Evolutionary conservation across 2,113 vertebrate species (phyloP).

Genomic region (Stegostoma tigrinum): DNA sequence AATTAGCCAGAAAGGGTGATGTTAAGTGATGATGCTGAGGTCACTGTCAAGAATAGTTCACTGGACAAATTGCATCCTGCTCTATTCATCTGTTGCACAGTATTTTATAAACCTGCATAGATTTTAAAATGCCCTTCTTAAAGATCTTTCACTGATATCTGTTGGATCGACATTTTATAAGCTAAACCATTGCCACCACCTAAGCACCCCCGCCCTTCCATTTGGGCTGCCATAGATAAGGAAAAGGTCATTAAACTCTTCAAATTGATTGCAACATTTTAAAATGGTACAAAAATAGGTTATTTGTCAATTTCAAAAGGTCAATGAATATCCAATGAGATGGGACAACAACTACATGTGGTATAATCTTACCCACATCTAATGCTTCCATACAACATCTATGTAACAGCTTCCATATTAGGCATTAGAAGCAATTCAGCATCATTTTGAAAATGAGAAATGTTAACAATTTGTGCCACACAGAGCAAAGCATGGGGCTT

Average conservation of each 20-base stretch:
- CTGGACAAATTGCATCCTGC: neutral
- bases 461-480: slow-evolving; percentile 35
- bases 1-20: neutral
- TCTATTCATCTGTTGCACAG: neutral
- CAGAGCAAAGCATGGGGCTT: slow-evolving; percentile 26
- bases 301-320: neutral
- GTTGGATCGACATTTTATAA: neutral
- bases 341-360: neutral
- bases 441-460: slow-evolving; percentile 37
- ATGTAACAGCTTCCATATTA: neutral
- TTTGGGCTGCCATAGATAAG: neutral
- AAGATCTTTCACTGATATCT: neutral
- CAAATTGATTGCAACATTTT: neutral
- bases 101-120: neutral
- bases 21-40: neutral
- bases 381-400: neutral
- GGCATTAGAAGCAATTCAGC: slow-evolving; percentile 32
- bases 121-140: neutral
- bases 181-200: neutral
- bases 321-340: neutral
- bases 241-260: neutral
- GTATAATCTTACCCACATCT: neutral
- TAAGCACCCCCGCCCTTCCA: too few species aligned
- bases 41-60: neutral
- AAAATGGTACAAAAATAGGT: neutral